Percentiles rank a stretch among this genome's conserved stretches.
Conservation (phyloP, 2,113 vertebrate genomes). For the Antigone vipio region DNA sequence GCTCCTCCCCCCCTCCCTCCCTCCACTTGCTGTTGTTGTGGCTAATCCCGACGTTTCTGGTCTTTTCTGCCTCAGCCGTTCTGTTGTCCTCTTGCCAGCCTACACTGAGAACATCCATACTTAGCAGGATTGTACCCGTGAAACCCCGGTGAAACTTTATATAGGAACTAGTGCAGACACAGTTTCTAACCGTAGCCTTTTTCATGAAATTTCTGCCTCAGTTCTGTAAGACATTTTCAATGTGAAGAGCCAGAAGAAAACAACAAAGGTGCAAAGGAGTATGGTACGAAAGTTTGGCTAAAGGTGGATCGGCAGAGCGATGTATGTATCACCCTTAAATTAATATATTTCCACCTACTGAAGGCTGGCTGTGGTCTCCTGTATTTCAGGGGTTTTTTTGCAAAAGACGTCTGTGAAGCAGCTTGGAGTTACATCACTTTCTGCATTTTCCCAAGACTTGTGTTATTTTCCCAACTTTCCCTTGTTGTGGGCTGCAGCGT, state of each 20-base stretch:
- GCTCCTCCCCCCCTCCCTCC: not conserved
- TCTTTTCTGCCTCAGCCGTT: not conserved
- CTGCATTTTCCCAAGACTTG: not conserved
- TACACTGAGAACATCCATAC: not conserved
- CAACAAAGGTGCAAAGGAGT: not conserved
- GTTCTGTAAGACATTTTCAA: not conserved
- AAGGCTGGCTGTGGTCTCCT: not conserved
- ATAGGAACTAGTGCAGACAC: not conserved
- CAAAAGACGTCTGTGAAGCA: not conserved
- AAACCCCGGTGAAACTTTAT: not conserved
- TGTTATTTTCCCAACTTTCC: not conserved
- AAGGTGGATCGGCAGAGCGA: not conserved
- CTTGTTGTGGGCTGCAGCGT: rapidly evolving
- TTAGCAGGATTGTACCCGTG: not conserved
- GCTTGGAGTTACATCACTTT: not conserved
- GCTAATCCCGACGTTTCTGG: not conserved
- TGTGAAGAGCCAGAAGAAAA: not conserved
- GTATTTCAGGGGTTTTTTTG: not conserved
- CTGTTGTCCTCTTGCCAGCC: not conserved
- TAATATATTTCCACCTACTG: not conserved
- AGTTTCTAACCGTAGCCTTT: not conserved
- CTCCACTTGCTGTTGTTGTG: not conserved
- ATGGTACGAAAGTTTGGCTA: not conserved
- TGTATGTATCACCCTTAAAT: not conserved
- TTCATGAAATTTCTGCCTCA: not conserved